Percentiles rank a stretch among this genome's conserved stretches.
phyloP scores from a whole-genome alignment of 2,888 invertebrate genomes.

The Sarcophaga caerulescens region DNA sequence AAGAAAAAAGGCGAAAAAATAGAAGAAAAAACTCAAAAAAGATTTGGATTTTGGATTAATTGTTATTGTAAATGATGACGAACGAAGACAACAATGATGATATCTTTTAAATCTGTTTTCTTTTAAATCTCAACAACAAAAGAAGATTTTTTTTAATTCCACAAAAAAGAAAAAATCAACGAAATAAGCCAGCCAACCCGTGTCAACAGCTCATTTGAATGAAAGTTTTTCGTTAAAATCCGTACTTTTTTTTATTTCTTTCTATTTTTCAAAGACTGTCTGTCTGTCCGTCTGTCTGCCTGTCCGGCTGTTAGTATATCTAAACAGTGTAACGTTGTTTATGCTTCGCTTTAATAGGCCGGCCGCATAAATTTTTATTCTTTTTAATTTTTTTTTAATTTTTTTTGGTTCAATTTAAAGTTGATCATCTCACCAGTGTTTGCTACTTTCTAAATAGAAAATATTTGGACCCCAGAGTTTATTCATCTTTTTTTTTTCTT shows the following conservation, averaged over 20 bases:
- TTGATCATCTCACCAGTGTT: not conserved
- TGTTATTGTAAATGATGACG: not conserved
- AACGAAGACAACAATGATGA: conserved; percentile 1
- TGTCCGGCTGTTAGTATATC: not conserved
- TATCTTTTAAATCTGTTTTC: not conserved
- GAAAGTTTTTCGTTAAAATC: conserved; percentile 57
- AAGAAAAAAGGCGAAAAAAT: no score
- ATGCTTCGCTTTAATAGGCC: not conserved
- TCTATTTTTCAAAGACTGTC: not conserved
- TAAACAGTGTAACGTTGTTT: not conserved
- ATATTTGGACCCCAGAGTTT: not conserved
- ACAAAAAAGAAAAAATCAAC: not conserved
- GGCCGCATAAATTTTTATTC: not conserved
- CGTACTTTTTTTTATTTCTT: not conserved
- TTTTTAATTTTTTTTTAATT: not conserved
- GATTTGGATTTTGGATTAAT: not conserved
- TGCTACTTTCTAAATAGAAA: conserved; percentile 7
- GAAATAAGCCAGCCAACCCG: not conserved
- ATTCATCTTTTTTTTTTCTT: not conserved
- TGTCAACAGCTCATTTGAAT: conserved; percentile 52
- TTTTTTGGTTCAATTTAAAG: not conserved
- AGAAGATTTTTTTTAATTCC: not conserved
- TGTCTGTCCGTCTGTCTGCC: not conserved
- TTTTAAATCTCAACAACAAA: not conserved
- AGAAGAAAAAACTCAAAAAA: not conserved